A percentile compares a stretch with the other conserved stretches of the same genome.
Conservation (phyloP, 2,888 invertebrate species). For the Eugnorisma glareosa region DNA sequence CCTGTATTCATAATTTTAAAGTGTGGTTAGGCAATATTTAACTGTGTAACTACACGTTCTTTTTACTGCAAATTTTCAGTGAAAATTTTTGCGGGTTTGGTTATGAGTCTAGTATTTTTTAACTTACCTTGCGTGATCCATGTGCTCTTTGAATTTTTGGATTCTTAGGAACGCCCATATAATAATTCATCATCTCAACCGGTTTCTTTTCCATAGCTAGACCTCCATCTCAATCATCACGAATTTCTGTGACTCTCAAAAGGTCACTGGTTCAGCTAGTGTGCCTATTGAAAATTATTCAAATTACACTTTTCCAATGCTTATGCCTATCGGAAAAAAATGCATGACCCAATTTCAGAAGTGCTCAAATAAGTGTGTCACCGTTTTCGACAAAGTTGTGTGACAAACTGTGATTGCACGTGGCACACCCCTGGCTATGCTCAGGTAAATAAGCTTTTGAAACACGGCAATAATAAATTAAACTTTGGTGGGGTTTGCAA, state of each 20-base stretch:
- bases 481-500: constrained; percentile 9
- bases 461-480: constrained; percentile 20
- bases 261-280: not conserved
- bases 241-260: not conserved
- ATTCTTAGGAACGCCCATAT: not conserved
- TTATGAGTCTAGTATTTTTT: not conserved
- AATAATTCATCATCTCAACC: not conserved
- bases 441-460: constrained; percentile 32
- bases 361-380: constrained; percentile 35
- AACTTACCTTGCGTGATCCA: not conserved
- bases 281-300: not conserved
- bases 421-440: not conserved
- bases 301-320: constrained; percentile 9
- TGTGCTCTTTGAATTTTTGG: no score
- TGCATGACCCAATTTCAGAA: constrained; percentile 29
- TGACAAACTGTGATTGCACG: constrained; percentile 43
- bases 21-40: constrained; percentile 12
- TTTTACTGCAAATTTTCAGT: not conserved
- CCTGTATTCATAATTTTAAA: constrained; percentile 33
- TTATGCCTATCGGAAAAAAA: constrained; percentile 10
- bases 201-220: not conserved
- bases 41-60: not conserved
- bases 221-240: no score
- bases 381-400: constrained; percentile 42
- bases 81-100: not conserved